Base-by-base conservation (phyloP, 2,797 vertebrate species). In the Phyllotis vaccarum region DNA sequence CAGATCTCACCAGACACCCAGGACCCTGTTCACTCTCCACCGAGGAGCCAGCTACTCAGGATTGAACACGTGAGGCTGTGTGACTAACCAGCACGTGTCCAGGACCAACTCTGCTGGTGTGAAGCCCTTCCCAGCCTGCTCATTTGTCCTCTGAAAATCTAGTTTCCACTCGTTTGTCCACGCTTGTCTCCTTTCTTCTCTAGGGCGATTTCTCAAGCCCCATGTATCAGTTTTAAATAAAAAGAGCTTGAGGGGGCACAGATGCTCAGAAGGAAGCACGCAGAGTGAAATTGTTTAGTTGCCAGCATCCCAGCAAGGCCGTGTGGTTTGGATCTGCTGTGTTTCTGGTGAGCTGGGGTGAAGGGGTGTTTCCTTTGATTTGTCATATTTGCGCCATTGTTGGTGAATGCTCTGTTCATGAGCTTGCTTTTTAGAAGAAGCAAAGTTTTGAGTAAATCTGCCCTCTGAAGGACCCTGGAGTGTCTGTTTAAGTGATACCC, bases 1-100 rank as follows among this genome's bases (percentile, higher is more conserved):
- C 29, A 37, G 37, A 75, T 78, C 19, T 54, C 2, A 1, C 27
- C 24, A 0, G 0, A 9, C 43, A 34, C 14, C 11, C 24, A 19
- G 40, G 79, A 89, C 4, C 2, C 9, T 0, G 0, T 37, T 60
- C 70, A 21, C 10, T 76, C 27, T 68, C 68, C 24, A 29, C 49
- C 0, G 16, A 76, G 7, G 70, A 17, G 29, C 0, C n/a, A 24
- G 66, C 1, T 16, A 68, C 37, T 82, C 0, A 2, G 16, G 37
- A 3, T 10, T 68, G 46, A 22, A 21, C 17, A 3, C 0, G 0
- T 0, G 1, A 79, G 86, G 46, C 29, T 31, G 19, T 62, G 62
- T 34, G 74, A 49, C 34, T 10, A 19, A n/a, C 58, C 13, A 27
- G 43, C 56, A 0, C 0, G 2, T 56, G 56, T 43, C 12, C 2